A percentile compares a stretch with the other conserved stretches of the same genome.
phyloP scores from a whole-genome alignment of 2,113 vertebrate genomes.

The Eptesicus fuscus region DNA sequence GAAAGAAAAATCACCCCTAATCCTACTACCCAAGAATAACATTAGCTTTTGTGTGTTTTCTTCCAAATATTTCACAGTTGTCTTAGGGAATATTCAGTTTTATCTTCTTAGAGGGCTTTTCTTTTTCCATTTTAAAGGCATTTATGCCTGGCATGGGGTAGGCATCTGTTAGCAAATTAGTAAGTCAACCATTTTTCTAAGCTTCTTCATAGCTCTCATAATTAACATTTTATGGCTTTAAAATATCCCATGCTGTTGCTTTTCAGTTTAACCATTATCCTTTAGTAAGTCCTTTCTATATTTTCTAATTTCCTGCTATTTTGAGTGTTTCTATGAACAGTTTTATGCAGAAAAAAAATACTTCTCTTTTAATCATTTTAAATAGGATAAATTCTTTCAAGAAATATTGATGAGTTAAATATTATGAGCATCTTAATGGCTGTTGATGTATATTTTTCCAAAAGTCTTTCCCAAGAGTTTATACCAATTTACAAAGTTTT shows the following conservation, averaged over 20 bases:
- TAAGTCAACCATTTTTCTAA: background rate
- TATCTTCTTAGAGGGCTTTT: background rate
- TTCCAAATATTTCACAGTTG: slow-evolving; percentile 30
- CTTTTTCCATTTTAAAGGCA: background rate
- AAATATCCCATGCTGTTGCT: background rate
- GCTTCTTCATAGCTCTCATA: background rate
- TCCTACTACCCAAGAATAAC: background rate
- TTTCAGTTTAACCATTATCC: background rate
- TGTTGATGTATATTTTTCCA: slow-evolving; percentile 1
- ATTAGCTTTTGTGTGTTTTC: background rate
- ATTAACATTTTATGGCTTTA: background rate
- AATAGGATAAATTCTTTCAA: background rate
- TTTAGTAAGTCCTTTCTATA: background rate
- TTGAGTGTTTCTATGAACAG: background rate
- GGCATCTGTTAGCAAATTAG: background rate
- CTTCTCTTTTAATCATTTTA: background rate
- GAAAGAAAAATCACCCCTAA: background rate
- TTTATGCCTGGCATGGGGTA: background rate
- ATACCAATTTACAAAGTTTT: background rate
- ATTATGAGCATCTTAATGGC: background rate
- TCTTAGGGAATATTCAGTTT: slow-evolving; percentile 5
- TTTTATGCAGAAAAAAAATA: background rate
- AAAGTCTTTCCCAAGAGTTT: background rate
- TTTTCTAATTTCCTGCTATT: background rate
- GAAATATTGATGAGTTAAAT: background rate